Conservation (phyloP, 2,888 invertebrate genomes). For the Malachius bipustulatus region DNA sequence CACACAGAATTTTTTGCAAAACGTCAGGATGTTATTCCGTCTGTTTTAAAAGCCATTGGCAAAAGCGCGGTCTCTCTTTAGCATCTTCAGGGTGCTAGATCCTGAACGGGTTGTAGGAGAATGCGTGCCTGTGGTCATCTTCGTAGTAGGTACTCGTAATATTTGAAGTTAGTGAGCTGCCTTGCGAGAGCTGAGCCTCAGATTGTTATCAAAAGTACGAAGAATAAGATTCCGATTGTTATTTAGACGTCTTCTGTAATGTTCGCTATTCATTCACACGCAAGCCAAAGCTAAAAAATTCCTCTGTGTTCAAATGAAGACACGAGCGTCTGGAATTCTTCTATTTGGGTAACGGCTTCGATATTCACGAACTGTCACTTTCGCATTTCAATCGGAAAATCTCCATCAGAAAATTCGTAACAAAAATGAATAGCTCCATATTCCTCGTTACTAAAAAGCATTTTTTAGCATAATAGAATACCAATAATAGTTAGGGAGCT, state of each 20-base stretch:
- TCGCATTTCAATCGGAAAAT: conserved; percentile 1
- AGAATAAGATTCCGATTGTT: conserved; percentile 2
- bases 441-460: conserved; percentile 3
- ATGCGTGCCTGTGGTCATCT: neutral
- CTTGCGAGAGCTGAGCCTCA: conserved; percentile 1
- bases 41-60: neutral
- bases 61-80: neutral
- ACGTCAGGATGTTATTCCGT: conserved; percentile 1
- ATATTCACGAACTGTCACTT: conserved; percentile 3
- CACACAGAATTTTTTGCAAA: neutral
- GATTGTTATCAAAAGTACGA: conserved; percentile 1
- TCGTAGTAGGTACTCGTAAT: neutral
- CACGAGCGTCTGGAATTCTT: conserved; percentile 2
- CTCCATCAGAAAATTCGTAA: conserved; percentile 1
- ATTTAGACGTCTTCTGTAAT: neutral
- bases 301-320: neutral
- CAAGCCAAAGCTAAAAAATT: neutral
- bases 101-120: conserved; percentile 2
- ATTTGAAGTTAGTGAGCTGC: conserved; percentile 2
- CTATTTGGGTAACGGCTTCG: conserved; percentile 2
- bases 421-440: neutral
- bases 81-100: conserved; percentile 1
- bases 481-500: conserved; percentile 1
- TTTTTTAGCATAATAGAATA: neutral
- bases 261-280: conserved; percentile 1